phyloP scores from a whole-genome alignment of 2,797 vertebrate genomes.

The Rhinella marina region DNA sequence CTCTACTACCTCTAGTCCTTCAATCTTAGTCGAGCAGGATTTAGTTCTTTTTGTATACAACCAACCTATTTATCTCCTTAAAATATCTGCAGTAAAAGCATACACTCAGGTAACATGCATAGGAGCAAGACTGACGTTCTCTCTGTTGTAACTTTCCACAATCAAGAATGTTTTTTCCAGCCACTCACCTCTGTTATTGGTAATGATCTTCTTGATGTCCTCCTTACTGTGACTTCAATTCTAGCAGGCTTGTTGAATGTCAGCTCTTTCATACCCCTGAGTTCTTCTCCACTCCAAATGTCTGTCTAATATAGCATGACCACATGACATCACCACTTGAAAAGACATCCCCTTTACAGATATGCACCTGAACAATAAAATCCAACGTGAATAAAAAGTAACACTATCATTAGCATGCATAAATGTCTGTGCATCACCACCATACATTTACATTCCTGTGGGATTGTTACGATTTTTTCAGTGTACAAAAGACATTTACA shows the following conservation, averaged over 20 bases:
- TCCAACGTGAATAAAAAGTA: neutral
- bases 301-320: slow-evolving; percentile 29
- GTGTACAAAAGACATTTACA: too few species aligned
- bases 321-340: slow-evolving; percentile 42
- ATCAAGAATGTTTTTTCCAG: neutral
- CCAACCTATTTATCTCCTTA: neutral
- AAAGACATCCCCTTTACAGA: slow-evolving; percentile 33
- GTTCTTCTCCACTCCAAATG: neutral
- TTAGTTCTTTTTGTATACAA: neutral
- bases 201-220: neutral
- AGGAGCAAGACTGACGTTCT: neutral
- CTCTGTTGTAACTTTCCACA: neutral
- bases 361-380: slow-evolving; percentile 19
- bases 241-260: neutral
- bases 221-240: neutral
- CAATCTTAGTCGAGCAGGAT: neutral
- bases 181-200: slow-evolving; percentile 28
- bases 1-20: neutral
- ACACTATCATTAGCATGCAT: neutral
- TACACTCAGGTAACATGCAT: neutral
- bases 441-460: too few species aligned
- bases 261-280: slow-evolving; percentile 10
- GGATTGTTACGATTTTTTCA: too few species aligned
- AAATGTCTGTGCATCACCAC: too few species aligned
- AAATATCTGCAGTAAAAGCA: neutral